A percentile compares a stretch with the other conserved stretches of the same genome.
Conservation (phyloP, 2,888 invertebrate genomes). For the Quadroppia sp. region DNA sequence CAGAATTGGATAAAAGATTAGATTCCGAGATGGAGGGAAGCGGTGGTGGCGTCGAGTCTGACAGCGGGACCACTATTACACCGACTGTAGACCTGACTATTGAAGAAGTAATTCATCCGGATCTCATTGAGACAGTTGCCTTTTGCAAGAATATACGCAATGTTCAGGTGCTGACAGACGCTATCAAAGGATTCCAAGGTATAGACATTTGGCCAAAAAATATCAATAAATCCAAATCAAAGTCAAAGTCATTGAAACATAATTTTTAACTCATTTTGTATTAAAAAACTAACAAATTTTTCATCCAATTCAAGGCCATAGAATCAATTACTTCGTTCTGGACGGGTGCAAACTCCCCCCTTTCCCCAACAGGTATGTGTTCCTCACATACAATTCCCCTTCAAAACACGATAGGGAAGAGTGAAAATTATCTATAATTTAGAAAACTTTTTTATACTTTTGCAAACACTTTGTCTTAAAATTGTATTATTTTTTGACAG, state of each 20-base stretch:
- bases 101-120: conserved; percentile 38
- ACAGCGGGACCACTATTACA: not conserved
- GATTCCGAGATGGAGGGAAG: conserved; percentile 35
- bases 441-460: not conserved
- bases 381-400: not conserved
- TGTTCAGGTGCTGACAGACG: conserved; percentile 46
- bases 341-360: conserved; percentile 48
- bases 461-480: not conserved
- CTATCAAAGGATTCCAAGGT: conserved; percentile 47
- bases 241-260: conserved; percentile 13
- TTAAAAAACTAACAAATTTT: conserved; percentile 12
- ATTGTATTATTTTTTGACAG: conserved; percentile 15
- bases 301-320: conserved; percentile 42
- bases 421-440: conserved; percentile 9
- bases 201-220: not conserved
- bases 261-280: not conserved
- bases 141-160: conserved; percentile 48
- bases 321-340: conserved; percentile 47
- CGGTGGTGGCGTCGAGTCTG: conserved; percentile 26
- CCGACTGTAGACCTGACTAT: conserved; percentile 37
- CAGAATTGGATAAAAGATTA: conserved; percentile 39
- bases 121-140: conserved; percentile 47
- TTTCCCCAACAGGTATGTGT: conserved; percentile 46
- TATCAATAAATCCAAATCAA: not conserved
- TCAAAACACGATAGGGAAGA: not conserved